Base-by-base conservation (phyloP, 2,888 invertebrate species). In the Drosophila pseudotalamancana region DNA sequence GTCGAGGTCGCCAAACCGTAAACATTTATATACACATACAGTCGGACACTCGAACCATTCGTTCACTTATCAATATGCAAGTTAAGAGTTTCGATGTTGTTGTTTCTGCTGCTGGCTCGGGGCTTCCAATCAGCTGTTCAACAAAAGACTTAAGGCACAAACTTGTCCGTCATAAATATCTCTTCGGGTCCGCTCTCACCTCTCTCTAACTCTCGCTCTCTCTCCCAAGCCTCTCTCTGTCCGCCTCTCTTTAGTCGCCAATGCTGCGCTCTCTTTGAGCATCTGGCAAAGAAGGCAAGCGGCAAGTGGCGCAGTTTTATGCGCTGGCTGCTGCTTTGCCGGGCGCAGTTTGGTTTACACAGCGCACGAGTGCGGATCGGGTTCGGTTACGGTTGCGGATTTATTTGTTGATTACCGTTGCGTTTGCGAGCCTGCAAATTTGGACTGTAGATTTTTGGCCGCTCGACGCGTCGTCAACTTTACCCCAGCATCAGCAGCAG, bases 341-440 rank as follows among this genome's bases (percentile, higher is more conserved):
- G 81, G 84, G 72, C 86, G 78, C 89, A 89, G 89, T 89, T 85
- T 80, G 87, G 78, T 80, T 83, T 78, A 78, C 65, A 85, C 79
- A 83, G 82, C 87, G 80, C 80, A 76, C 78, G 80, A 81, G 88
- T 84, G 77, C 84, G 71, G 71, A 57, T 74, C 75, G 75, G 74
- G 60, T 69, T 48, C 72, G 71, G 71, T 49, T 67, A 67, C 72
- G 67, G 62, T 60, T 64, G 43, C 70, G 62, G 67, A 71, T 18
- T 51, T 51, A 35, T 40, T 51, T 64, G 6, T 46, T 50, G 40
- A 37, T 42, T 56, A 64, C 56, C 56, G 56, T 66, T 65, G 45
- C 50, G 49, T 34, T 56, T 35, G 56, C 49, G 50, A 59, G 59
- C 59, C 60, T 61, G 59, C 39, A 43, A 50, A 16, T 40, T 43